phyloP scores from a whole-genome alignment of 2,113 vertebrate species.

The Cheilinus undulatus region DNA sequence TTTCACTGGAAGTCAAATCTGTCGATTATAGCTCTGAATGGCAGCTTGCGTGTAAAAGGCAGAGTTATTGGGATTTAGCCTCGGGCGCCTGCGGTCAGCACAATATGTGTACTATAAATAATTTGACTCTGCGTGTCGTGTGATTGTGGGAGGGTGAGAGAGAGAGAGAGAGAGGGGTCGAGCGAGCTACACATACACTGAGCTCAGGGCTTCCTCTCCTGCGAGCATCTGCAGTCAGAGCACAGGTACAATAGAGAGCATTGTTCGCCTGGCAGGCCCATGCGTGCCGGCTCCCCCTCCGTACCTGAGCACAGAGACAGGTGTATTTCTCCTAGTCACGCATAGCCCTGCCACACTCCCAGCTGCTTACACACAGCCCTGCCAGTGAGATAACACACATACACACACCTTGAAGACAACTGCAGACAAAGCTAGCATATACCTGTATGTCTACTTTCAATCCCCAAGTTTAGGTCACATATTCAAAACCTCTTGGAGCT shows the following conservation, averaged over 20 bases:
- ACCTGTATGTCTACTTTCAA: neutral
- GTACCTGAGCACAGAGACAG: slow-evolving; percentile 88
- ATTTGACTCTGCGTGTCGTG: slow-evolving; percentile 63
- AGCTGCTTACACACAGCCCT: slow-evolving; percentile 67
- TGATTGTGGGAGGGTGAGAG: slow-evolving; percentile 50
- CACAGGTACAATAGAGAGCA: slow-evolving; percentile 86
- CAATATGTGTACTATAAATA: slow-evolving; percentile 80
- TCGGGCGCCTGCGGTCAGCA: slow-evolving; percentile 77
- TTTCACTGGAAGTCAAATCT: slow-evolving; percentile 46
- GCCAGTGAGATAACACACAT: slow-evolving; percentile 41
- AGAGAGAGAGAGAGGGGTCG: slow-evolving; percentile 35
- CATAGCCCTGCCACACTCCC: slow-evolving; percentile 80
- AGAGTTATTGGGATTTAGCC: slow-evolving; percentile 77
- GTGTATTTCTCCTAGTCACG: slow-evolving; percentile 89
- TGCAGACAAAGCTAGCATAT: slow-evolving; percentile 2
- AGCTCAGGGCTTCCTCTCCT: slow-evolving; percentile 85
- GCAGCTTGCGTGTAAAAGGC: slow-evolving; percentile 84
- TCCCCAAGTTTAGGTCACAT: neutral
- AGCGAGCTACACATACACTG: slow-evolving; percentile 43
- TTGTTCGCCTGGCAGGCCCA: slow-evolving; percentile 88
- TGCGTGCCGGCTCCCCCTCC: slow-evolving; percentile 84
- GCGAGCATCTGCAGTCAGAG: slow-evolving; percentile 77
- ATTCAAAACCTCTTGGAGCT: neutral
- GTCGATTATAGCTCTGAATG: slow-evolving; percentile 74
- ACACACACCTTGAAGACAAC: slow-evolving; percentile 32